A percentile compares a stretch with the other conserved stretches of the same genome.
Conservation (phyloP, 2,888 invertebrate genomes). For the Gari tellinella region DNA sequence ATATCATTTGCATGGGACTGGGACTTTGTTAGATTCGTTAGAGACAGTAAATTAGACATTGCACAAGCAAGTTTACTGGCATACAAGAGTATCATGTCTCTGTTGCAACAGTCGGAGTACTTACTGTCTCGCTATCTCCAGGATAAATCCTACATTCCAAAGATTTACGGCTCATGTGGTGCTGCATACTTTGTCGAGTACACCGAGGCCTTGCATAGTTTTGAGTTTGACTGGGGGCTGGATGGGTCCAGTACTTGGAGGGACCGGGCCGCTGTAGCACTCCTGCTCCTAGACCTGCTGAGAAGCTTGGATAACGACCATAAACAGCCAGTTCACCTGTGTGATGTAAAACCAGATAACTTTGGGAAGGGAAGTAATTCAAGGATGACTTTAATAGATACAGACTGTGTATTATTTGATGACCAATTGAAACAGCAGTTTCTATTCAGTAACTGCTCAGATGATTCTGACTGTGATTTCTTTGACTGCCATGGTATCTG, state of each 20-base stretch:
- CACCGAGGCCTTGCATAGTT: conserved; percentile 79
- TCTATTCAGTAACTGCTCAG: conserved; percentile 84
- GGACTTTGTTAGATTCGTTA: conserved; percentile 46
- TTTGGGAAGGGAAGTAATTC: conserved; percentile 87
- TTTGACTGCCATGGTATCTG: conserved; percentile 89
- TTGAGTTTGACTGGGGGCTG: conserved; percentile 63
- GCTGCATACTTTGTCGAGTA: conserved; percentile 89
- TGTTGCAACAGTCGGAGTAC: conserved; percentile 89
- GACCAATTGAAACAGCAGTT: conserved; percentile 79
- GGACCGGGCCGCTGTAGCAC: conserved; percentile 72
- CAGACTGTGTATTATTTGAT: conserved; percentile 88
- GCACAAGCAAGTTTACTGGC: conserved; percentile 36
- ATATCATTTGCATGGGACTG: conserved; percentile 57
- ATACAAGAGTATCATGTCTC: conserved; percentile 85
- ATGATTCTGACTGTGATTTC: conserved; percentile 89
- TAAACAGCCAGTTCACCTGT: conserved; percentile 88
- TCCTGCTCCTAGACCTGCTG: conserved; percentile 87
- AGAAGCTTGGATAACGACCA: conserved; percentile 87
- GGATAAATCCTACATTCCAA: conserved; percentile 88
- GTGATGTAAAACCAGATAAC: conserved; percentile 89
- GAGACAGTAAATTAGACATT: conserved; percentile 9
- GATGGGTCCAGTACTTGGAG: conserved; percentile 66
- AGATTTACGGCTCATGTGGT: conserved; percentile 89
- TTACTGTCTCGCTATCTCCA: conserved; percentile 87
- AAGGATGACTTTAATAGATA: conserved; percentile 87